Base-by-base conservation (phyloP, 2,888 invertebrate genomes). In the Amiota minor region DNA sequence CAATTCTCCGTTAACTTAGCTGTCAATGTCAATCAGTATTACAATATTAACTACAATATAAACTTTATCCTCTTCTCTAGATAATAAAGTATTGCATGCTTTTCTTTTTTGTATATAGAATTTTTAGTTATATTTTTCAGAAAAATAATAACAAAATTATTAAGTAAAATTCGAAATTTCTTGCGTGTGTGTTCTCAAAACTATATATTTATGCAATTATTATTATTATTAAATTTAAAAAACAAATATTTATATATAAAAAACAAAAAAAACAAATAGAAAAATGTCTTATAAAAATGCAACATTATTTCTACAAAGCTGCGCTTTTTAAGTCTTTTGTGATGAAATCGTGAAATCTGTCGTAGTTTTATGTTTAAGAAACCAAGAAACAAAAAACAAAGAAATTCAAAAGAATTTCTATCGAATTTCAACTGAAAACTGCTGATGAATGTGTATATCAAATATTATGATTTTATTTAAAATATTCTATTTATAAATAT, bases 171-270 rank as follows among this genome's bases (percentile, higher is more conserved):
- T 59, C 16, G n/a, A 59, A 20, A 20, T 16, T 20, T 73, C 69
- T 68, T 79, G 74, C 73, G 81, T 85, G 84, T 82, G 82, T 82
- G 82, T 85, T 82, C 82, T 82, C 82, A 82, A 85, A 72, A 72
- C 35, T 35, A 35, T 8, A 6, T 76, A 73, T 71, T 72, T 50
- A 67, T 53, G 53, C 18, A 61, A 35, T 69, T 14, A 45, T 14
- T 62, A 12, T 9, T 47, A 62, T 20, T 62, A 9, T 65, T 18
- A 10, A 47, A 23, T 49, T 16, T 35, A 64, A 65, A 45, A 65
- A 18, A 65, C 46, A 16, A 16, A 14, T 64, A 45, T n/a, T n/a
- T 16, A 46, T 18, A 46, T 35, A 35, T 35, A 6, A 6, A 35
- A 35, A 35, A 35, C n/a, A n/a, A n/a, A n/a, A n/a, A n/a, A n/a